These are phyloP conservation scores for Pantherophis vulpinus DNA, from an alignment of 2,797 vertebrate species.

Conservation along the genomic window DNA sequence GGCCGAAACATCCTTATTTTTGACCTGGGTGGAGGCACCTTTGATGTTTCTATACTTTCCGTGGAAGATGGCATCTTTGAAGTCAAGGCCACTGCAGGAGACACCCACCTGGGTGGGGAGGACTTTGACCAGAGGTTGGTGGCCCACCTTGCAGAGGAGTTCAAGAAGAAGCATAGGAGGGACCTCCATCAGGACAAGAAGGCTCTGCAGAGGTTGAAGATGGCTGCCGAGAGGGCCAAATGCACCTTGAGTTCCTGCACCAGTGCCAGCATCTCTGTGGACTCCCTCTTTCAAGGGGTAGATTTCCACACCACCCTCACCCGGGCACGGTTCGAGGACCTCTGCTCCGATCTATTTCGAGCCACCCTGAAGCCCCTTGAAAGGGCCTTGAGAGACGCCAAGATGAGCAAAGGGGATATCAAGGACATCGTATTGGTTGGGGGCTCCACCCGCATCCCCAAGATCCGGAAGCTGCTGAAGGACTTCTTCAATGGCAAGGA, in stretches of 20 bases:
- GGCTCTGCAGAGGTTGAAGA: constrained; percentile 31
- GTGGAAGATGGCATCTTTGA: constrained; percentile 19
- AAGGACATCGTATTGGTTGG: constrained; percentile 44
- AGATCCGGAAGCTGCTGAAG: constrained; percentile 46
- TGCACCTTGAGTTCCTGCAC: constrained; percentile 33
- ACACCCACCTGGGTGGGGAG: constrained; percentile 51
- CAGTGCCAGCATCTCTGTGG: constrained; percentile 14
- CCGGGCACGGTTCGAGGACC: constrained; percentile 39
- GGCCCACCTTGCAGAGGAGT: constrained; percentile 10
- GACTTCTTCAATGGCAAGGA: constrained; percentile 50
- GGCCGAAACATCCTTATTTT: constrained; percentile 48
- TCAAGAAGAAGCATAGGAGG: constrained; percentile 40
- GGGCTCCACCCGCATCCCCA: constrained; percentile 49
- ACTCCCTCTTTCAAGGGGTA: constrained; percentile 45
- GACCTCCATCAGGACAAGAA: constrained; percentile 34
- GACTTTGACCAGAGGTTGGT: constrained; percentile 32
- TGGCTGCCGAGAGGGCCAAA: constrained; percentile 22
- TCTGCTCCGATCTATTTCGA: constrained; percentile 50
- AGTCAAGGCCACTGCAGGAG: constrained; percentile 46
- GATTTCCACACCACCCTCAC: constrained; percentile 42
- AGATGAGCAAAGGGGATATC: constrained; percentile 47
- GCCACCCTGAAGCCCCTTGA: constrained; percentile 43
- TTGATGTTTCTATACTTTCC: constrained; percentile 26
- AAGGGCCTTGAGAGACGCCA: constrained; percentile 43
- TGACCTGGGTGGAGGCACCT: constrained; percentile 42